These are phyloP conservation scores for Charaxes varanes DNA, from an alignment of 1,140 invertebrate genomes.

Conservation along the genomic window DNA sequence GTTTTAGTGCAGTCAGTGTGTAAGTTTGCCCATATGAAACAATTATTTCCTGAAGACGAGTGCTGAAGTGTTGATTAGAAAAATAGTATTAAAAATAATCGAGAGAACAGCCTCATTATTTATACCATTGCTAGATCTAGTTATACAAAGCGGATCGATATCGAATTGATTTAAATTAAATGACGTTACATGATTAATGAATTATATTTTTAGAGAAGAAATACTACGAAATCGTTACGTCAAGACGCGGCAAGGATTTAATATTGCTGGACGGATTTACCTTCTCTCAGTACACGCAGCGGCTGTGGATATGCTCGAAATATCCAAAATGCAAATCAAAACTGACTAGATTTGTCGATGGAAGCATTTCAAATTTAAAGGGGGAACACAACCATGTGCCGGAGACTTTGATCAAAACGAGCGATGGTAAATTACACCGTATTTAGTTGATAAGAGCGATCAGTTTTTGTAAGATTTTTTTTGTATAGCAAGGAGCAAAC, in stretches of 20 bases:
- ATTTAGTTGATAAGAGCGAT: no score
- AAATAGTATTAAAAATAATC: no score
- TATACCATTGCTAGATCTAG: no score
- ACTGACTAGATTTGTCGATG: conserved; percentile 1
- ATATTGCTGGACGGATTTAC: conserved; percentile 22
- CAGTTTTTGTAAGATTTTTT: no score
- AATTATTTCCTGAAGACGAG: no score
- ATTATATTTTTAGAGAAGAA: conserved; percentile 1
- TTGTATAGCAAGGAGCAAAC: no score
- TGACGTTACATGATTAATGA: neutral
- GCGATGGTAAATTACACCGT: conserved; percentile 5
- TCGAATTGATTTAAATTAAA: no score
- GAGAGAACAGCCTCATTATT: conserved; percentile 4
- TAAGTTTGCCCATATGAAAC: no score
- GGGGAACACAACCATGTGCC: conserved; percentile 5
- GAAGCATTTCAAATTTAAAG: neutral
- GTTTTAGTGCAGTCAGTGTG: no score
- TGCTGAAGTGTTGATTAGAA: no score
- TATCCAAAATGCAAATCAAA: conserved; percentile 15
- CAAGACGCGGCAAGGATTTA: conserved; percentile 30
- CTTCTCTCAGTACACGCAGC: conserved; percentile 7
- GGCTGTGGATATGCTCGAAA: conserved; percentile 14
- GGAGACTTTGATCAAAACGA: neutral
- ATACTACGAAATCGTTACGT: conserved; percentile 20
- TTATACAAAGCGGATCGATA: no score